Evolutionary conservation across 2,797 vertebrate genomes (phyloP).

Genomic region (Austrolebias charrua): DNA sequence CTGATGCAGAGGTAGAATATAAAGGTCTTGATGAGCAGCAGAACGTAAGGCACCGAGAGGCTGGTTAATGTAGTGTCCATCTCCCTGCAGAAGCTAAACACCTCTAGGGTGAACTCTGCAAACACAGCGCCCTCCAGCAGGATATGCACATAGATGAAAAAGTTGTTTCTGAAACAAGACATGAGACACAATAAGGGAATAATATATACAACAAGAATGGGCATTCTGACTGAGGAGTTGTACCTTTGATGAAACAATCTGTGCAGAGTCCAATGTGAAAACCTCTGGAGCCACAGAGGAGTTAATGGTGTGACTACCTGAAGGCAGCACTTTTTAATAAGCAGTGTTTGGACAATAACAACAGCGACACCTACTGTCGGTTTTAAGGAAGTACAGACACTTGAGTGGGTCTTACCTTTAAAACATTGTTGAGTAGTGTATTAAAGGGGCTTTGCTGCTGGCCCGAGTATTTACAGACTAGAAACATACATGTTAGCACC

Average conservation of each 20-base stretch:
- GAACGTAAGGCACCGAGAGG: constrained; percentile 87
- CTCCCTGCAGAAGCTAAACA: constrained; percentile 87
- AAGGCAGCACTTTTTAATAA: neutral
- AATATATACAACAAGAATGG: neutral
- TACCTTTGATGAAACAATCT: constrained; percentile 86
- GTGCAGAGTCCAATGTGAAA: constrained; percentile 71
- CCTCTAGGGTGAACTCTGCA: constrained; percentile 88
- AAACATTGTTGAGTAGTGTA: constrained; percentile 37
- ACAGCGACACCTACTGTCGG: constrained; percentile 37
- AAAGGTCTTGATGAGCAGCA: constrained; percentile 80
- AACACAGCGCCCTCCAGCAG: constrained; percentile 85
- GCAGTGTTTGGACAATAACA: neutral
- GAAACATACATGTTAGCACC: constrained; percentile 71
- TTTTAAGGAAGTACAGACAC: neutral
- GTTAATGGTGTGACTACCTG: constrained; percentile 80
- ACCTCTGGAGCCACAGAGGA: constrained; percentile 80
- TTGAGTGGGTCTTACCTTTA: constrained; percentile 59
- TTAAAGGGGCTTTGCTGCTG: constrained; percentile 69
- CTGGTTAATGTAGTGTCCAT: constrained; percentile 81
- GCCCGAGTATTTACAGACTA: constrained; percentile 81
- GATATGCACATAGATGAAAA: constrained; percentile 86
- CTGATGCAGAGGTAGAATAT: constrained; percentile 87
- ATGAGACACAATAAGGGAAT: neutral
- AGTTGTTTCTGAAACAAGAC: constrained; percentile 78
- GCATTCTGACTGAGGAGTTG: neutral